phyloP scores from a whole-genome alignment of 1,140 invertebrate species.

The Trachymyrmex cornetzi region DNA sequence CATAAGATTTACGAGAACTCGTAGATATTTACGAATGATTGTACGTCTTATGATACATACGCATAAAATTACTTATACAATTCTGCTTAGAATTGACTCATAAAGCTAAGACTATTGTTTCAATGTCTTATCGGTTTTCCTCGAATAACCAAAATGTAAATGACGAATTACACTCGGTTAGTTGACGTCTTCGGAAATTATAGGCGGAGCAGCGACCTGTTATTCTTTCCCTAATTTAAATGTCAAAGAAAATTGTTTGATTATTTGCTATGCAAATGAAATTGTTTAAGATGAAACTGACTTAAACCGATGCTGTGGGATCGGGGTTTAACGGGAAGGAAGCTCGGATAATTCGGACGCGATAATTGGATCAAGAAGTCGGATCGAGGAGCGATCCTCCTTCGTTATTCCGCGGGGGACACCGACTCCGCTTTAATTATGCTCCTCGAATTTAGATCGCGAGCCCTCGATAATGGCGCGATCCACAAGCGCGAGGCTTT shows the following conservation, averaged over 20 bases:
- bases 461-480: slow-evolving; percentile 75
- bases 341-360: slow-evolving; percentile 75
- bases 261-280: slow-evolving; percentile 86
- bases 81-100: too few species aligned
- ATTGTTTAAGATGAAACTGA: slow-evolving; percentile 84
- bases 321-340: slow-evolving; percentile 68
- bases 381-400: slow-evolving; percentile 73
- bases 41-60: too few species aligned
- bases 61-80: too few species aligned
- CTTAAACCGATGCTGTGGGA: slow-evolving; percentile 70
- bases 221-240: slow-evolving; percentile 82
- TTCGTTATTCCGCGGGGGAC: slow-evolving; percentile 50
- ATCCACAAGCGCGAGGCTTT: slow-evolving; percentile 59
- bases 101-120: too few species aligned
- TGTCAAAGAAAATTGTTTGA: slow-evolving; percentile 86
- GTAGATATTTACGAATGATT: too few species aligned
- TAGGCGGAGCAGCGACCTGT: slow-evolving; percentile 61
- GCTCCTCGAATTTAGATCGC: slow-evolving; percentile 70
- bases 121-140: background rate
- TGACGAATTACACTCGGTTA: slow-evolving; percentile 77
- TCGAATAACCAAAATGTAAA: slow-evolving; percentile 66
- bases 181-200: slow-evolving; percentile 81
- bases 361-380: slow-evolving; percentile 82
- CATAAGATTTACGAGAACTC: too few species aligned
- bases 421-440: slow-evolving; percentile 79